Percentiles rank a stretch among this genome's conserved stretches.
These are phyloP conservation scores for Ia io DNA, from an alignment of 2,113 vertebrate species.

Conservation along the genomic window DNA sequence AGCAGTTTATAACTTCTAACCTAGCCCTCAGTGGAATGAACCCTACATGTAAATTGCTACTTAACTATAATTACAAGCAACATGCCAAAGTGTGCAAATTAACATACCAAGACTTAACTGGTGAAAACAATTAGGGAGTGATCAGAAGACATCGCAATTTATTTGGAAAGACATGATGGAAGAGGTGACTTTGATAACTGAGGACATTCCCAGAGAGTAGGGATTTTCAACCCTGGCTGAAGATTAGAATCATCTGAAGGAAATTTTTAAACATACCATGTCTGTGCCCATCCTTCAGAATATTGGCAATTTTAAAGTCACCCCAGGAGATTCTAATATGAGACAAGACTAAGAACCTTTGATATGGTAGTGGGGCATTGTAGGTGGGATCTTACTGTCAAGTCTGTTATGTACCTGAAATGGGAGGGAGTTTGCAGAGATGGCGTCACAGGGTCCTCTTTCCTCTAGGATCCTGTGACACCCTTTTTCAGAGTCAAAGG, in stretches of 20 bases:
- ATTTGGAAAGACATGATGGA: neutral
- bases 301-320: neutral
- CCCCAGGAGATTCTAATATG: neutral
- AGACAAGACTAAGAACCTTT: neutral
- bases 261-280: neutral
- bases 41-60: slow-evolving; percentile 29
- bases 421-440: neutral
- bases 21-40: neutral
- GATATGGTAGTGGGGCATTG: neutral
- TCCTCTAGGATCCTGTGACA: neutral
- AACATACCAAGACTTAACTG: neutral
- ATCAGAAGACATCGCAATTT: slow-evolving; percentile 32
- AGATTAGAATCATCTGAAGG: neutral
- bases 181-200: neutral
- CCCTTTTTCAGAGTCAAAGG: neutral
- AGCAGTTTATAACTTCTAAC: slow-evolving; percentile 12
- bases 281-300: neutral
- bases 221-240: neutral
- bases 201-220: neutral
- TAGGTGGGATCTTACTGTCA: neutral
- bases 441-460: neutral
- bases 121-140: neutral
- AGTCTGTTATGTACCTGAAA: neutral
- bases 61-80: slow-evolving; percentile 41
- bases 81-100: slow-evolving; percentile 1